Evolutionary conservation across 1,140 invertebrate genomes (phyloP), one percentile per base, ranked within the genome.

Genomic region (Gyrodactylus salaris): DNA sequence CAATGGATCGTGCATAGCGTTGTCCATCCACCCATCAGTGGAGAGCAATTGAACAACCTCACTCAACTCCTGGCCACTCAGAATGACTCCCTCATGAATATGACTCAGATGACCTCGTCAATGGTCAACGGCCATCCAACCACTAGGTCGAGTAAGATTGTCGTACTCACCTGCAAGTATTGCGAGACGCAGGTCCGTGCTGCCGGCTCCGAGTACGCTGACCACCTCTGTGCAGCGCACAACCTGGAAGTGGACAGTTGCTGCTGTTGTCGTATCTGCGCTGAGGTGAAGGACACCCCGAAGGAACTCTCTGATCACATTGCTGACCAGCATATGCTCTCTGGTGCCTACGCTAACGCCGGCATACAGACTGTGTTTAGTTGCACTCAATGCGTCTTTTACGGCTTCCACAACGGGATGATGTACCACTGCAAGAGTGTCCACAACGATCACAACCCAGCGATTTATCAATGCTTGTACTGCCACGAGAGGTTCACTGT

Each of bases 301-400:
- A 20, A 73, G 22, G 1, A 26, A 22, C 26, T 73, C 2, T 25
- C 21, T 69, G 72, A 73, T 23, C 72, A 73, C 68, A 7, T 73
- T 25, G n/a, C 22, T 23, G 25, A 26, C 1, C 21, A 68, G n/a
- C 72, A 73, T 26, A 69, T 27, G 7, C 72, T 23, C 21, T 68
- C 34, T 1, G 72, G 72, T 7, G 72, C 27, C 25, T 73, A 73
- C 26, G 26, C 26, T 21, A 73, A 73, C 22, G 72, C 72, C 7
- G 72, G 72, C 1, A 73, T 73, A n/a, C 72, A 73, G 26, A 73
- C 21, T 20, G 26, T 73, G 25, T 73, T 73, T 34, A 68, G 68
- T 23, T 73, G 72, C 26, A 26, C n/a, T 69, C 20, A 68, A 19
- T 73, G 72, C 26, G 23, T 26, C 20, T 73, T 73, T 69, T 73